A percentile compares a stretch with the other conserved stretches of the same genome.
Conservation (phyloP, 2,797 vertebrate genomes). For the Fratercula arctica region DNA sequence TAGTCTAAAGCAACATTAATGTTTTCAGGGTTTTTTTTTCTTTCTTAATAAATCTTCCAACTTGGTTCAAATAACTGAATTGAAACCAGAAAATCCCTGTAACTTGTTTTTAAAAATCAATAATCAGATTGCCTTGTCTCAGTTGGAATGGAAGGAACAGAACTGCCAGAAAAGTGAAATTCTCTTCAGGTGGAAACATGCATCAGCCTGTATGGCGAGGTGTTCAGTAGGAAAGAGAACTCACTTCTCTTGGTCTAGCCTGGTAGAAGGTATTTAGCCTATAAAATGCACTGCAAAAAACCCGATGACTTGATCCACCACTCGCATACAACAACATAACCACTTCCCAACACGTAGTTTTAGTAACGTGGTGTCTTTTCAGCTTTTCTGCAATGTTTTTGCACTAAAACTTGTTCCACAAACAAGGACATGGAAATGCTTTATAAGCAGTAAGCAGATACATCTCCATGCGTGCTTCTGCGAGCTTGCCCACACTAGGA, state of each 20-base stretch:
- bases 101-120: background rate
- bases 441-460: background rate
- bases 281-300: background rate
- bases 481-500: background rate
- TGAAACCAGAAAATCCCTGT: background rate
- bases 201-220: background rate
- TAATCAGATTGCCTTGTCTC: background rate
- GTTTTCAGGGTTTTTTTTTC: background rate
- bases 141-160: background rate
- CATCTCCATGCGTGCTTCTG: background rate
- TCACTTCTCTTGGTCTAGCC: background rate
- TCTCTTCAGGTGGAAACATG: background rate
- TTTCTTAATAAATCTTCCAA: background rate
- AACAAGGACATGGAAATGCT: background rate
- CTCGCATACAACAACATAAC: background rate
- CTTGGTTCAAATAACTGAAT: background rate
- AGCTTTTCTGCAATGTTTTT: background rate
- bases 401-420: background rate
- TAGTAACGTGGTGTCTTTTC: background rate
- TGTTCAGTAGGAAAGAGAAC: background rate
- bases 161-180: background rate
- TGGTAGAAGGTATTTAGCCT: background rate
- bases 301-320: background rate
- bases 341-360: fast-evolving
- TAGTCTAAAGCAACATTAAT: background rate